Base-by-base conservation (phyloP, 2,113 vertebrate species). In the Mobula hypostoma region DNA sequence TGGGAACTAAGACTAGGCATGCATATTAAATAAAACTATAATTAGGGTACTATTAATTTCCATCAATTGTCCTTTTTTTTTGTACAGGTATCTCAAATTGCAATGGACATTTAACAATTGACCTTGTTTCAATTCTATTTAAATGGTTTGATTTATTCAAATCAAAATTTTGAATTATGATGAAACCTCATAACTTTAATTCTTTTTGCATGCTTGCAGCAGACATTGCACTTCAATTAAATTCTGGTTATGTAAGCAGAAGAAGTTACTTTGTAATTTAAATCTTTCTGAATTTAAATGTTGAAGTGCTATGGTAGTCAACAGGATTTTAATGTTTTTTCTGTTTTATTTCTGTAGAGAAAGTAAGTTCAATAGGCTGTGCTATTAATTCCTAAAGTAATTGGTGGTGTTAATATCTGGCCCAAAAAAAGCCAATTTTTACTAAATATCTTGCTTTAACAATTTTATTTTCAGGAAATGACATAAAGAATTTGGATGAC, bases 401-500 rank as follows among this genome's bases (percentile, higher is more conserved):
- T 24, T 48, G 19, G 7, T 56, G 17, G 15, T 24, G 36, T 58
- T 12, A 83, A 83, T 27, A 68, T 66, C 14, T 90, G 29, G 15
- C 14, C 66, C 32, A 90, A 66, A 90, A 19, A 2, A 93, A 7
- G 9, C 27, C 19, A 48, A 12, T 56, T 90, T 76, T 90, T 32
- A 56, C 19, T 92, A 92, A 92, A 92, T 72, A 24, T 29, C 24
- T 5, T 93, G 12, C n/a, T 56, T 48, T 48, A 48, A 93, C 70
- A 17, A 66, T 27, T 94, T n/a, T 11, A 80, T 63, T 94, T 95
- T 72, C 91, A 93, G 96, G 96, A 56, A 94, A 94, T 0, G 96
- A 95, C 94, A 95, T 97, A 17, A 95, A 95, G 94, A 94, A 96
- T n/a, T 95, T 99, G 91, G 98, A 98, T 85, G 97, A 97, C 94